Conservation (phyloP, 2,888 invertebrate genomes). For the Synergus laeviventris region DNA sequence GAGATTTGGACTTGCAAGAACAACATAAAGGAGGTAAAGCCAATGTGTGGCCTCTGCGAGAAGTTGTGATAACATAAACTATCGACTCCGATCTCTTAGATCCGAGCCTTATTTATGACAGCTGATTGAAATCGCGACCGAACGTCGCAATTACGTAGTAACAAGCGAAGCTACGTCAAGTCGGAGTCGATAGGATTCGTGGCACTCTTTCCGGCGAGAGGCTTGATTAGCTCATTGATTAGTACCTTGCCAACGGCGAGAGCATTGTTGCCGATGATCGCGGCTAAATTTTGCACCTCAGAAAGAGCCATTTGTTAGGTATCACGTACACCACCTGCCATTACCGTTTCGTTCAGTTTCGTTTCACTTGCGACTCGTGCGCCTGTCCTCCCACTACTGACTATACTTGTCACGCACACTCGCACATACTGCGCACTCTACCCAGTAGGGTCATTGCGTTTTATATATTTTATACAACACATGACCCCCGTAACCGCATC, state of each 20-base stretch:
- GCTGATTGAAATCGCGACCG: conserved; percentile 32
- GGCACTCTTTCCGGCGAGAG: background rate
- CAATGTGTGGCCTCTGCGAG: background rate
- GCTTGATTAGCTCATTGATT: background rate
- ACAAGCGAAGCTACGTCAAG: background rate
- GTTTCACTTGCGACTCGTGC: conserved; percentile 53
- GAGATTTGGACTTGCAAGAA: conserved; percentile 17
- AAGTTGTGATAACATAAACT: background rate
- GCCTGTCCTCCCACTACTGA: conserved; percentile 43
- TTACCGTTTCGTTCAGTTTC: conserved; percentile 59
- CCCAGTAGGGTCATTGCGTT: conserved; percentile 22
- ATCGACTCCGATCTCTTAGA: conserved; percentile 9
- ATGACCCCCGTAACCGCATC: conserved; percentile 10
- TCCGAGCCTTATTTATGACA: conserved; percentile 8
- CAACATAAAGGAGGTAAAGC: conserved; percentile 15
- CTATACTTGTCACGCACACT: conserved; percentile 21
- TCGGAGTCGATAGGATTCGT: background rate
- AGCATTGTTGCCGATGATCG: conserved; percentile 70
- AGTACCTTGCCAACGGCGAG: conserved; percentile 68
- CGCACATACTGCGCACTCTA: conserved; percentile 43
- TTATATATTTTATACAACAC: background rate
- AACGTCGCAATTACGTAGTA: conserved; percentile 43
- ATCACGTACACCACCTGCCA: conserved; percentile 65
- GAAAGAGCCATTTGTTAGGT: conserved; percentile 69
- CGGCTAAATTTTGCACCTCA: conserved; percentile 69